Percentiles rank a stretch among this genome's conserved stretches.
phyloP scores from a whole-genome alignment of 2,888 invertebrate species.

The Harpalus rufipes region DNA sequence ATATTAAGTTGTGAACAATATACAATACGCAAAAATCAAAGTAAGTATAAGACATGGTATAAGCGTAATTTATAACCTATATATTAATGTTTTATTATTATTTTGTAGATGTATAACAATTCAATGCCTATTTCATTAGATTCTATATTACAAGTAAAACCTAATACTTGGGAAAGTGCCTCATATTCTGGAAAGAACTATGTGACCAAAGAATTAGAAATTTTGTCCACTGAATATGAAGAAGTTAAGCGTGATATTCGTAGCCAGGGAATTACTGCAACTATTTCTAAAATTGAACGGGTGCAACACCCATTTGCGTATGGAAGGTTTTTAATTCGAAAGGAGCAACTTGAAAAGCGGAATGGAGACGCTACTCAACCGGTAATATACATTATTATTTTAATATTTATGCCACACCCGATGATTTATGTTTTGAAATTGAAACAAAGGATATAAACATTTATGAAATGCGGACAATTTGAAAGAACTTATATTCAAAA shows the following conservation, averaged over 20 bases:
- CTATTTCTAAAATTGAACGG: constrained; percentile 59
- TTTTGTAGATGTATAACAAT: background rate
- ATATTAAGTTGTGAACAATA: too few relatives aligned
- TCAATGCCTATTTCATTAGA: constrained; percentile 1
- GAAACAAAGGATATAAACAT: too few relatives aligned
- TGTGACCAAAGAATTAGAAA: constrained; percentile 15
- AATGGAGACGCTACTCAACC: background rate
- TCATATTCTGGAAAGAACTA: constrained; percentile 3
- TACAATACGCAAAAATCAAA: background rate
- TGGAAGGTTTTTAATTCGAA: constrained; percentile 59
- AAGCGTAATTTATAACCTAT: background rate
- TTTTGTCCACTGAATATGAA: background rate
- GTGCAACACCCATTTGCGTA: constrained; percentile 68
- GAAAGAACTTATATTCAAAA: too few relatives aligned
- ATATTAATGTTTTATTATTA: background rate
- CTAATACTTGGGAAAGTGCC: constrained; percentile 1
- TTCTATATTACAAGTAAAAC: constrained; percentile 21
- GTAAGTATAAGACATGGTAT: background rate
- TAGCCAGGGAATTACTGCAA: background rate
- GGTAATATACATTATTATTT: constrained; percentile 10
- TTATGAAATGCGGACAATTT: too few relatives aligned
- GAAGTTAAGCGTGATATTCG: background rate
- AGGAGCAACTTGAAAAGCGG: constrained; percentile 55
- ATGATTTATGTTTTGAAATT: background rate
- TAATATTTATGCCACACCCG: background rate